These are phyloP conservation scores for Mastomys coucha DNA, from an alignment of 2,113 vertebrate species.

Conservation along the genomic window DNA sequence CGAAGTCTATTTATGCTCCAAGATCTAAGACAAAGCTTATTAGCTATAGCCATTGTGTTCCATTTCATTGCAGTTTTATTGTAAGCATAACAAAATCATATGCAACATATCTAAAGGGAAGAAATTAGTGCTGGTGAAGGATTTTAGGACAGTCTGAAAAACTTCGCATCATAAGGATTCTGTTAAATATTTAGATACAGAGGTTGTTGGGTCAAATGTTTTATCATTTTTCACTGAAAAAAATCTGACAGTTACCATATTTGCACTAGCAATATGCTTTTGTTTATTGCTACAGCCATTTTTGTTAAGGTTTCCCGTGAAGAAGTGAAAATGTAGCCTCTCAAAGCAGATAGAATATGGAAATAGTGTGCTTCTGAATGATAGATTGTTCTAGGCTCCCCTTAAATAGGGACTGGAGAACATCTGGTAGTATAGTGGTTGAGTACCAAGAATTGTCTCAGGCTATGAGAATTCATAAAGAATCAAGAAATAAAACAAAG, in stretches of 20 bases:
- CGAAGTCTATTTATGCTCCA: constrained; percentile 48
- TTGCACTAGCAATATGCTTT: background rate
- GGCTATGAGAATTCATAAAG: background rate
- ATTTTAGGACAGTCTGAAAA: constrained; percentile 30
- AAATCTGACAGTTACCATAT: background rate
- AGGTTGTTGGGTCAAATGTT: background rate
- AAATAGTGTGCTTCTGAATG: background rate
- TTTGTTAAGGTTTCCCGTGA: constrained; percentile 16
- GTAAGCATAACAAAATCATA: constrained; percentile 32
- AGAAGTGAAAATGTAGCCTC: constrained; percentile 4
- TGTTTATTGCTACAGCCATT: background rate
- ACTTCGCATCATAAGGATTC: constrained; percentile 3
- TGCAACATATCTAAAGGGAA: constrained; percentile 43
- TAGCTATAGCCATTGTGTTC: constrained; percentile 59
- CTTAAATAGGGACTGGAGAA: background rate
- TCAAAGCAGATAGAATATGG: background rate
- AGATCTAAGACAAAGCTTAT: constrained; percentile 54
- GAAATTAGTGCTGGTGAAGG: constrained; percentile 27
- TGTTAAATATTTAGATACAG: constrained; percentile 9
- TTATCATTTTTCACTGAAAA: background rate
- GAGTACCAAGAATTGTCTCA: background rate
- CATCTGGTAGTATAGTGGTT: background rate
- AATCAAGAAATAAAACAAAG: background rate
- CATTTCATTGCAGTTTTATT: constrained; percentile 63
- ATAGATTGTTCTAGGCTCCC: background rate